Conservation (phyloP, 2,888 invertebrate species). For the Blastobasis adustella region DNA sequence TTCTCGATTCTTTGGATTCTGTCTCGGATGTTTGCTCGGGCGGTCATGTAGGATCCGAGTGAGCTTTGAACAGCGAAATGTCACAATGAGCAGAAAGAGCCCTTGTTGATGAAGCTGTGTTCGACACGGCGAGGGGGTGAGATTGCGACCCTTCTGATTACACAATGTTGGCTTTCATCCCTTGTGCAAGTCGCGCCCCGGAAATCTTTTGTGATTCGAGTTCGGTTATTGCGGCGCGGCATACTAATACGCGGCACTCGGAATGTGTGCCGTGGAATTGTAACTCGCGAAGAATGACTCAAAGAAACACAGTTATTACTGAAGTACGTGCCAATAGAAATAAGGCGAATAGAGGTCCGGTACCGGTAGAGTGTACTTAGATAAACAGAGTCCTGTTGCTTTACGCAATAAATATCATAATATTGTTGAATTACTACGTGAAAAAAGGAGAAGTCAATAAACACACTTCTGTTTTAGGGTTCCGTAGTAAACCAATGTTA, state of each 20-base stretch:
- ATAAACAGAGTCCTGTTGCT: too few species aligned
- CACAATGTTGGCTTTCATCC: constrained; percentile 73
- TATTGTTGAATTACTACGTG: too few species aligned
- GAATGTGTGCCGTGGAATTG: constrained; percentile 44
- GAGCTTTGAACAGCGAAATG: constrained; percentile 47
- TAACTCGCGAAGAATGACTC: background rate
- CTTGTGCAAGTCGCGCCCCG: constrained; percentile 71
- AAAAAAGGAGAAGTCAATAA: too few species aligned
- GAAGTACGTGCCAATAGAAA: too few species aligned
- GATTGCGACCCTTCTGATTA: constrained; percentile 75
- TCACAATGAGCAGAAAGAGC: constrained; percentile 65
- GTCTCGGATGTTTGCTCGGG: background rate
- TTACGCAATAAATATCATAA: too few species aligned
- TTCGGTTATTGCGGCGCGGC: constrained; percentile 69
- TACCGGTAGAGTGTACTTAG: too few species aligned
- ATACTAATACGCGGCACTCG: constrained; percentile 57
- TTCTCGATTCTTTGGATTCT: background rate
- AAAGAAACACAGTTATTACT: background rate
- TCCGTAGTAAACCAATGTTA: too few species aligned
- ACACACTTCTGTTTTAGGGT: too few species aligned
- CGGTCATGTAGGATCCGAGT: constrained; percentile 18
- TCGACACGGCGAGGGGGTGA: constrained; percentile 61
- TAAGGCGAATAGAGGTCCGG: too few species aligned
- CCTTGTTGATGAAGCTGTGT: constrained; percentile 71
- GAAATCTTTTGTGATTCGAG: constrained; percentile 74